Percentiles rank a stretch among this genome's conserved stretches.
These are phyloP conservation scores for Dendrolimus kikuchii DNA, from an alignment of 1,140 invertebrate genomes.

Conservation along the genomic window DNA sequence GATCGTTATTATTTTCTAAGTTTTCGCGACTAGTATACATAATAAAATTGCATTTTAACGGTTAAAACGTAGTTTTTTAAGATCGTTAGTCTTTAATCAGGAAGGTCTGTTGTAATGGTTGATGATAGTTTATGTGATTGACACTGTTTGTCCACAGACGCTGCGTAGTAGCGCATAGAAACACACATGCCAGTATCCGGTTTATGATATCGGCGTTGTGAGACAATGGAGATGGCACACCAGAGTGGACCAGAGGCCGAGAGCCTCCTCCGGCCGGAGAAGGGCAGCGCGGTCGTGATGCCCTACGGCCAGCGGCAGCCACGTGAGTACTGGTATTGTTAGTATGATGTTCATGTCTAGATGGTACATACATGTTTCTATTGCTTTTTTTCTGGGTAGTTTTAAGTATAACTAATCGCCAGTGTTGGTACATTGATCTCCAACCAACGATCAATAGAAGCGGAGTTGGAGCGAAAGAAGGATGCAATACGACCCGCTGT, in stretches of 20 bases:
- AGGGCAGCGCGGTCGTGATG: slow-evolving; percentile 42
- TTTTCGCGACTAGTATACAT: no score
- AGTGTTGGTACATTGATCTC: no score
- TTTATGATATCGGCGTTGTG: slow-evolving; percentile 50
- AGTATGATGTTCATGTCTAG: not conserved
- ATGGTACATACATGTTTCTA: slow-evolving; percentile 1
- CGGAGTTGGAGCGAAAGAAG: no score
- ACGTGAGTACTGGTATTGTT: slow-evolving; percentile 29
- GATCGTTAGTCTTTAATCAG: not conserved
- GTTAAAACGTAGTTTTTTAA: not conserved
- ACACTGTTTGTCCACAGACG: not conserved
- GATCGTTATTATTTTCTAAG: no score
- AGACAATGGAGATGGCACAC: slow-evolving; percentile 54
- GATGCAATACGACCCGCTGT: no score
- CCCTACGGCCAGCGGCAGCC: slow-evolving; percentile 20
- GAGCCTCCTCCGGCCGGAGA: slow-evolving; percentile 53
- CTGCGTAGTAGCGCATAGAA: not conserved
- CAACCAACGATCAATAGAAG: no score
- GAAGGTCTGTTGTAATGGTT: not conserved
- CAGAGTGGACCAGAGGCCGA: slow-evolving; percentile 53
- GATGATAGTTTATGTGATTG: no score
- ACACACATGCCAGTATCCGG: slow-evolving; percentile 39
- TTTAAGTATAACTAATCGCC: no score
- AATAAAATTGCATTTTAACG: no score
- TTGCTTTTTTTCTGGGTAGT: not conserved